A percentile compares a stretch with the other conserved stretches of the same genome.
Conservation (phyloP, 2,113 vertebrate genomes). For the Pachycephala philippinensis region DNA sequence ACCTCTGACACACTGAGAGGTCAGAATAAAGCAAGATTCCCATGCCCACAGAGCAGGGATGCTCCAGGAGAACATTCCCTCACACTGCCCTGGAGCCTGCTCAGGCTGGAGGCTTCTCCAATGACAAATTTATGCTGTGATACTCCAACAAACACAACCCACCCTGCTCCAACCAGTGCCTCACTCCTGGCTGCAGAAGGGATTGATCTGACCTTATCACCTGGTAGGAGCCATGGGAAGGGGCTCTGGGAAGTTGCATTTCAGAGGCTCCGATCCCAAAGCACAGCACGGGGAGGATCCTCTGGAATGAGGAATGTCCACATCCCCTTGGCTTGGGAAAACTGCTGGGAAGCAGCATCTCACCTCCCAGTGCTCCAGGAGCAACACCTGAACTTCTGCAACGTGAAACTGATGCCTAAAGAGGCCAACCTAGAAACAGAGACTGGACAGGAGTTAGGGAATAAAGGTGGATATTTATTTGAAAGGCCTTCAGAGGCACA, state of each 20-base stretch:
- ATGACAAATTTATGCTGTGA: neutral
- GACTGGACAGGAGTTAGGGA: no score
- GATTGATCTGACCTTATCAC: neutral
- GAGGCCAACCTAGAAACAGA: no score
- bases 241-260: neutral
- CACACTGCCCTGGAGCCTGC: neutral
- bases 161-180: neutral
- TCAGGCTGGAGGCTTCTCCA: neutral
- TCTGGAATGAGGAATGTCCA: neutral
- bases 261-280: neutral
- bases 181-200: neutral
- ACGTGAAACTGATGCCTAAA: no score
- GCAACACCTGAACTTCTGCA: neutral
- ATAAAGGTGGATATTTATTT: no score
- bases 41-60: neutral
- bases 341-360: neutral
- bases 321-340: neutral
- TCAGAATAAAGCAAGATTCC: neutral
- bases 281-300: neutral
- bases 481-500: no score
- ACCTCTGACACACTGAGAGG: neutral
- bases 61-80: neutral
- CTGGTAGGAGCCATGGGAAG: neutral
- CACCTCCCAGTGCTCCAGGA: neutral
- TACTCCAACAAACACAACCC: neutral